Conservation (phyloP, 2,888 invertebrate species). For the Celastrina argiolus region DNA sequence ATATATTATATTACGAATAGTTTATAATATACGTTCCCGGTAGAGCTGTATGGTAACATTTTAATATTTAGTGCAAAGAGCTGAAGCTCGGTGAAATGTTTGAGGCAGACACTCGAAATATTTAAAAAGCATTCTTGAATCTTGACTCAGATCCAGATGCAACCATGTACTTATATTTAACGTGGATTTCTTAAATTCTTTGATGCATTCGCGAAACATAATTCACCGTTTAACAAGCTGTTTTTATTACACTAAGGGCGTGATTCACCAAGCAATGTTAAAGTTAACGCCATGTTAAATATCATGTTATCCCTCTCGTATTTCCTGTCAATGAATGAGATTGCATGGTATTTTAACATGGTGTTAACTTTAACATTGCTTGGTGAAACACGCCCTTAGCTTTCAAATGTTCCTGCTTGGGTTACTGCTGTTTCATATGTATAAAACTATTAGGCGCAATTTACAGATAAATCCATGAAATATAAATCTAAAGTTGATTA, state of each 20-base stretch:
- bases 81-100: slow-evolving; percentile 14
- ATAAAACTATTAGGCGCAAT: too few relatives aligned
- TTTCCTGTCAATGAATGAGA: too few relatives aligned
- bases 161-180: slow-evolving; percentile 22
- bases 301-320: too few relatives aligned
- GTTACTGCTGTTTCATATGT: too few relatives aligned
- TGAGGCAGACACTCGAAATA: slow-evolving; percentile 24
- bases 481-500: too few relatives aligned
- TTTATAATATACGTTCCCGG: neutral
- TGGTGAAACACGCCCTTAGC: too few relatives aligned
- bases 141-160: slow-evolving; percentile 22
- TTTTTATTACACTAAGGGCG: neutral
- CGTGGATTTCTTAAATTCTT: slow-evolving; percentile 17
- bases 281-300: too few relatives aligned
- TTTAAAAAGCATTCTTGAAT: slow-evolving; percentile 25
- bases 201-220: neutral
- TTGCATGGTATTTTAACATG: too few relatives aligned
- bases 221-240: neutral
- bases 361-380: too few relatives aligned
- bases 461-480: too few relatives aligned
- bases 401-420: too few relatives aligned
- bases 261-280: too few relatives aligned
- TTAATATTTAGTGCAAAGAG: slow-evolving; percentile 17
- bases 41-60: neutral
- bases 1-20: neutral